These are phyloP conservation scores for Elysia chlorotica DNA, from an alignment of 1,140 invertebrate genomes.

Conservation along the genomic window DNA sequence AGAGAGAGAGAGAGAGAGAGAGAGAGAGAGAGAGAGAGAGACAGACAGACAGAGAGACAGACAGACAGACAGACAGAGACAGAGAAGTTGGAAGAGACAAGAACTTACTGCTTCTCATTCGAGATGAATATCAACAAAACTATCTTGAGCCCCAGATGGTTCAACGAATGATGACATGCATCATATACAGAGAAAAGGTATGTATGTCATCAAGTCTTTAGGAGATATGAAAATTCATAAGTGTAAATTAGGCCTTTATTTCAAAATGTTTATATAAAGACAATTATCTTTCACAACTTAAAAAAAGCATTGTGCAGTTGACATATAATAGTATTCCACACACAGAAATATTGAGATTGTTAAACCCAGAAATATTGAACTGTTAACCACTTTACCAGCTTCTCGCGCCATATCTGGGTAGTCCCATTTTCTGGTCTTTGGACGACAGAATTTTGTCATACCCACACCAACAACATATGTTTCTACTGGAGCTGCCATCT, in stretches of 20 bases:
- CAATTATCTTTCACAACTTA: background rate
- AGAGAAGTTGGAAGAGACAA: no score
- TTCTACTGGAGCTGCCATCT: no score
- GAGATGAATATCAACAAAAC: no score
- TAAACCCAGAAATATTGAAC: background rate
- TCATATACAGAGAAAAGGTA: no score
- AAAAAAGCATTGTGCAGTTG: background rate
- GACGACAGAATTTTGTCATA: slow-evolving; percentile 95
- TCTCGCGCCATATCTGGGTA: slow-evolving; percentile 95
- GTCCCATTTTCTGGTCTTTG: slow-evolving; percentile 80
- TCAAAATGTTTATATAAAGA: background rate
- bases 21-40: no score
- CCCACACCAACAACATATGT: slow-evolving; percentile 97
- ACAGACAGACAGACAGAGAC: no score
- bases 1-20: no score
- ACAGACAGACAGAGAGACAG: no score
- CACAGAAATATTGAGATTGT: background rate
- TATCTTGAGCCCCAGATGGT: no score
- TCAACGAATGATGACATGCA: no score
- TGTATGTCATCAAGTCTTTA: no score
- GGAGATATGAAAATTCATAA: background rate
- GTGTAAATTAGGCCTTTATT: background rate
- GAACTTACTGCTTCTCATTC: no score
- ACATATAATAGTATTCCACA: background rate
- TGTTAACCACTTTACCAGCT: slow-evolving; percentile 64